These are phyloP conservation scores for Leptinotarsa undecemlineata DNA, from an alignment of 1,140 invertebrate species.

Conservation along the genomic window DNA sequence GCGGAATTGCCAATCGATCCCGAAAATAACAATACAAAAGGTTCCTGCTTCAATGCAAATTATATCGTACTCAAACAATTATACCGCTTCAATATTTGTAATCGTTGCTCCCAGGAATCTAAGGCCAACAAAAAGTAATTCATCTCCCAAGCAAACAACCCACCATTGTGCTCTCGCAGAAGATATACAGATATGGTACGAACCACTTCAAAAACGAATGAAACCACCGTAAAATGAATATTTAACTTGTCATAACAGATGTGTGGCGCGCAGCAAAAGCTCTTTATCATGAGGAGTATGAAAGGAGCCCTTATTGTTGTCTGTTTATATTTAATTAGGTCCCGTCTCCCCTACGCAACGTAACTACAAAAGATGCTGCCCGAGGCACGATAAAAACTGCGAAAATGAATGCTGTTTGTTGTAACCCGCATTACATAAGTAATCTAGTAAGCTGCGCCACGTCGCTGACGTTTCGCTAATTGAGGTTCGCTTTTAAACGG, in stretches of 20 bases:
- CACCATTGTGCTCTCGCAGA: constrained; percentile 1
- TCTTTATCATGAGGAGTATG: constrained; percentile 18
- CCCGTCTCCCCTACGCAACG: constrained; percentile 12
- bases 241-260: constrained; percentile 51
- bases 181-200: constrained; percentile 15
- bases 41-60: background rate
- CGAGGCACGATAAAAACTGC: constrained; percentile 16
- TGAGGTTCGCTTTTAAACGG: background rate
- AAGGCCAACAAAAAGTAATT: constrained; percentile 12
- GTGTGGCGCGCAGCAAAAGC: constrained; percentile 28
- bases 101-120: background rate
- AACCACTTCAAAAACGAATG: constrained; percentile 43
- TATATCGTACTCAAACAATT: background rate
- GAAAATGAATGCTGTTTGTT: constrained; percentile 18
- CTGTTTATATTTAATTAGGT: constrained; percentile 50
- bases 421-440: constrained; percentile 13
- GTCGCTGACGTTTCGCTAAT: constrained; percentile 14
- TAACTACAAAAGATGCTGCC: constrained; percentile 25
- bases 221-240: constrained; percentile 50
- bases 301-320: constrained; percentile 40
- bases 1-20: too few relatives aligned
- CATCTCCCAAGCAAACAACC: constrained; percentile 15
- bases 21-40: too few relatives aligned
- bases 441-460: background rate
- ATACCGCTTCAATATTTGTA: constrained; percentile 12